Conservation (phyloP, 2,888 invertebrate species). For the Loripinus fragilis region DNA sequence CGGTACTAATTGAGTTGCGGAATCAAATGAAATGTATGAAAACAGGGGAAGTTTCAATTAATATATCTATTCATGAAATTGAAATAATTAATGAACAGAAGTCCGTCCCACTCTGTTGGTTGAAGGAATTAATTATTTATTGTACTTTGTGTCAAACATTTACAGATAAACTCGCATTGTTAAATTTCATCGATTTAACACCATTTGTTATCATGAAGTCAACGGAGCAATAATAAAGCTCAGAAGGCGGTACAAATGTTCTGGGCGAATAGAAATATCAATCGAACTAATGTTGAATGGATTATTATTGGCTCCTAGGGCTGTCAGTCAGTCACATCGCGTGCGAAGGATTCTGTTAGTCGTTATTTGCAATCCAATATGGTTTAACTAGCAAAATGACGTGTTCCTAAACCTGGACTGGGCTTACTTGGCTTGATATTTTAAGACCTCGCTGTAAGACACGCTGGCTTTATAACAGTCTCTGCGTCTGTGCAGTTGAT, state of each 20-base stretch:
- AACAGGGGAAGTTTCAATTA: background rate
- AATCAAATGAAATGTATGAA: conserved; percentile 5
- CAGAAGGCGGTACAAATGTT: background rate
- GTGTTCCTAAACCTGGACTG: too few species aligned
- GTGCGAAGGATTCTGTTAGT: background rate
- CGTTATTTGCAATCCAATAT: conserved; percentile 8
- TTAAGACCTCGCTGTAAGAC: too few species aligned
- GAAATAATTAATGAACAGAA: conserved; percentile 16
- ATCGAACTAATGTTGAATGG: background rate
- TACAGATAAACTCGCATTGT: conserved; percentile 13
- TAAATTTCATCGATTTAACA: background rate
- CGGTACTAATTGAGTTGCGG: too few species aligned
- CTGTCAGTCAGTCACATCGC: background rate
- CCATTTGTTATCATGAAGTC: background rate
- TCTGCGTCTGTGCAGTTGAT: too few species aligned
- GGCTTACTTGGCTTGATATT: too few species aligned
- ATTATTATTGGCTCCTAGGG: background rate
- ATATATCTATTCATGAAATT: conserved; percentile 8
- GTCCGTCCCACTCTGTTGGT: background rate
- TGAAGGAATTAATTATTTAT: conserved; percentile 11
- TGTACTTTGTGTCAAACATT: conserved; percentile 2
- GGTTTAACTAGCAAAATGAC: too few species aligned
- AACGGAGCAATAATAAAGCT: conserved; percentile 1
- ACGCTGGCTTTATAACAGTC: too few species aligned
- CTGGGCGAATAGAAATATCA: background rate